Evolutionary conservation across 1,140 invertebrate species (phyloP).

Genomic region (Ooceraea biroi): DNA sequence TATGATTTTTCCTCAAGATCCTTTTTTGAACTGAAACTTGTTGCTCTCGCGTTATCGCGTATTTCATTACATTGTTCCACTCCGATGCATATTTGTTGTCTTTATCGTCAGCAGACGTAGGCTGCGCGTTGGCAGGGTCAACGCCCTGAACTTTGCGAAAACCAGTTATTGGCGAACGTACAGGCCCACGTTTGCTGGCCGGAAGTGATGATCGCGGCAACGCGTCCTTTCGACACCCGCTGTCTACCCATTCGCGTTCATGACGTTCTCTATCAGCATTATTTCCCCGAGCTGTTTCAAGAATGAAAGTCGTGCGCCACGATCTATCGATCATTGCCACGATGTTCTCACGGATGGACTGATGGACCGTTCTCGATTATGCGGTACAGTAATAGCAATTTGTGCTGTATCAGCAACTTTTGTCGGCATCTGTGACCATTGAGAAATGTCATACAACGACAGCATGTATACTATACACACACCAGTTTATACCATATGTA

Average conservation of each 20-base stretch:
- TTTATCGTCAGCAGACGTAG: slow-evolving; percentile 59
- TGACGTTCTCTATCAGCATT: slow-evolving; percentile 35
- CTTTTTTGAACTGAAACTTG: not conserved
- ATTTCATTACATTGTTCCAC: slow-evolving; percentile 6
- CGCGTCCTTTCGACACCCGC: slow-evolving; percentile 60
- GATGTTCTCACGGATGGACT: slow-evolving; percentile 27
- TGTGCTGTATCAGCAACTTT: slow-evolving; percentile 36
- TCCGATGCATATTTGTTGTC: slow-evolving; percentile 44
- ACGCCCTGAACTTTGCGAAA: slow-evolving; percentile 75
- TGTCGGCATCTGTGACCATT: slow-evolving; percentile 41
- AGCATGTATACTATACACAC: not conserved
- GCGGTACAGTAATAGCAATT: slow-evolving; percentile 1
- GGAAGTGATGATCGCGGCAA: slow-evolving; percentile 70
- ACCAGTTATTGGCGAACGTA: slow-evolving; percentile 76
- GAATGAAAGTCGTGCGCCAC: slow-evolving; percentile 45
- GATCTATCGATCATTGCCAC: slow-evolving; percentile 40
- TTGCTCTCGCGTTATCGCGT: not conserved
- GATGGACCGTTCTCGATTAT: slow-evolving; percentile 1
- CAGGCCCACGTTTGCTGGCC: slow-evolving; percentile 55
- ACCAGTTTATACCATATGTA: not conserved
- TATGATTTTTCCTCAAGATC: not conserved
- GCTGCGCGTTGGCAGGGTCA: slow-evolving; percentile 66
- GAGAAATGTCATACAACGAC: slow-evolving; percentile 18
- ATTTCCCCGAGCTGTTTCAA: slow-evolving; percentile 7
- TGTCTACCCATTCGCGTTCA: slow-evolving; percentile 20